These are phyloP conservation scores for Caenorhabditis sp. DNA, from an alignment of 2,888 invertebrate species.

Conservation along the genomic window DNA sequence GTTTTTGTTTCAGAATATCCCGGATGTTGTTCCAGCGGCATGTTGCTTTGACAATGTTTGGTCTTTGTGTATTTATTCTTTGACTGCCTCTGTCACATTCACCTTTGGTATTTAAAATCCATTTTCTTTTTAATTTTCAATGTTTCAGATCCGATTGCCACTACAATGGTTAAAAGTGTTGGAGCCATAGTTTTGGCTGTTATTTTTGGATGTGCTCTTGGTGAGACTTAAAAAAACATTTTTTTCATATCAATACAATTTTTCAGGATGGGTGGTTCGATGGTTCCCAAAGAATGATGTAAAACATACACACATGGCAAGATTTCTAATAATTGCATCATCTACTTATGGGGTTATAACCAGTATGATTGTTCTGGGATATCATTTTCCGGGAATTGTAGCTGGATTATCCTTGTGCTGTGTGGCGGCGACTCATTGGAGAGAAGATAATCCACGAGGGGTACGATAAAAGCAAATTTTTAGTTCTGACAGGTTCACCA, in stretches of 20 bases:
- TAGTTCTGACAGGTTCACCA: too few relatives aligned
- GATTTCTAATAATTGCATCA: slow-evolving; percentile 34
- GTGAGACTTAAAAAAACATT: not conserved
- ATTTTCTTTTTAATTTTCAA: too few relatives aligned
- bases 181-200: slow-evolving; percentile 36
- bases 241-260: not conserved
- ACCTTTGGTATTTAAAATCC: slow-evolving; percentile 42
- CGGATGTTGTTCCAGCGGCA: slow-evolving; percentile 38
- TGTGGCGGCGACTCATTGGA: slow-evolving; percentile 37
- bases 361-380: slow-evolving; percentile 42
- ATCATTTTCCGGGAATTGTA: slow-evolving; percentile 43
- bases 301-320: slow-evolving; percentile 39
- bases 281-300: slow-evolving; percentile 42
- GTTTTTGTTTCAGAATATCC: slow-evolving; percentile 38
- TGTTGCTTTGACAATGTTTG: slow-evolving; percentile 41
- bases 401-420: slow-evolving; percentile 29
- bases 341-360: slow-evolving; percentile 37
- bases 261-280: slow-evolving; percentile 37
- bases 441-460: slow-evolving; percentile 33
- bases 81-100: slow-evolving; percentile 35
- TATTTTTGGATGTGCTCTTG: slow-evolving; percentile 35
- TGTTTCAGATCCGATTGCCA: not conserved
- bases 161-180: slow-evolving; percentile 26
- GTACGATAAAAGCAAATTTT: not conserved
- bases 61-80: slow-evolving; percentile 35